Conservation (phyloP, 1,140 invertebrate genomes). For the Formica exsecta region DNA sequence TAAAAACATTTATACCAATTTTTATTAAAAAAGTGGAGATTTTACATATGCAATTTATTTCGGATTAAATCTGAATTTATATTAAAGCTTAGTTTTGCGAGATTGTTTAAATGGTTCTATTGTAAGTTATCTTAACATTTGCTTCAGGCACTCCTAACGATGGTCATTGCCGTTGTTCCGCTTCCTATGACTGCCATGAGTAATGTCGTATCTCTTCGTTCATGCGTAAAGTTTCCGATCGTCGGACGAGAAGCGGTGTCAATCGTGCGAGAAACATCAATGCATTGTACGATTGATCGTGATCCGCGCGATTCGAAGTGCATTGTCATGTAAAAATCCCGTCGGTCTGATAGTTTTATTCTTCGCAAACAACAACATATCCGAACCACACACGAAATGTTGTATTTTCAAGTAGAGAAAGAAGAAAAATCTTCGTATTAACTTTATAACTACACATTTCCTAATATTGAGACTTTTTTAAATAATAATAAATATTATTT, state of each 20-base stretch:
- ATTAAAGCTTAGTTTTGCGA: background rate
- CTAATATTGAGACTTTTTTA: background rate
- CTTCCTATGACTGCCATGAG: slow-evolving; percentile 74
- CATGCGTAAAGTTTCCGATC: slow-evolving; percentile 77
- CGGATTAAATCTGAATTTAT: background rate
- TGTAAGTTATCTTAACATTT: background rate
- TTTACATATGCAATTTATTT: background rate
- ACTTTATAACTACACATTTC: background rate
- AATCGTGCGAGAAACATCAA: slow-evolving; percentile 76
- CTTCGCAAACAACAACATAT: slow-evolving; percentile 42
- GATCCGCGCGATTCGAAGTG: slow-evolving; percentile 63
- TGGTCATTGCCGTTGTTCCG: slow-evolving; percentile 67
- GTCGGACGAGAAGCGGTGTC: slow-evolving; percentile 69
- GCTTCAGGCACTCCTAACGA: slow-evolving; percentile 56
- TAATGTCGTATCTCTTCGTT: slow-evolving; percentile 71
- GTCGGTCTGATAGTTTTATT: slow-evolving; percentile 36
- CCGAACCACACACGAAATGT: background rate
- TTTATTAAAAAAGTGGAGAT: background rate
- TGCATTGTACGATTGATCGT: slow-evolving; percentile 62
- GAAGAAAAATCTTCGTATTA: background rate
- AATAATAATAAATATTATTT: background rate
- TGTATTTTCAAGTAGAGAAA: slow-evolving; percentile 1
- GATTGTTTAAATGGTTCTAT: background rate
- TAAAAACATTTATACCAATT: slow-evolving; percentile 1
- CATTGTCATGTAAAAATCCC: slow-evolving; percentile 64